Evolutionary conservation across 2,888 invertebrate species (phyloP), one percentile per base, ranked within the genome.

Genomic region (Tupiocoris notatus): DNA sequence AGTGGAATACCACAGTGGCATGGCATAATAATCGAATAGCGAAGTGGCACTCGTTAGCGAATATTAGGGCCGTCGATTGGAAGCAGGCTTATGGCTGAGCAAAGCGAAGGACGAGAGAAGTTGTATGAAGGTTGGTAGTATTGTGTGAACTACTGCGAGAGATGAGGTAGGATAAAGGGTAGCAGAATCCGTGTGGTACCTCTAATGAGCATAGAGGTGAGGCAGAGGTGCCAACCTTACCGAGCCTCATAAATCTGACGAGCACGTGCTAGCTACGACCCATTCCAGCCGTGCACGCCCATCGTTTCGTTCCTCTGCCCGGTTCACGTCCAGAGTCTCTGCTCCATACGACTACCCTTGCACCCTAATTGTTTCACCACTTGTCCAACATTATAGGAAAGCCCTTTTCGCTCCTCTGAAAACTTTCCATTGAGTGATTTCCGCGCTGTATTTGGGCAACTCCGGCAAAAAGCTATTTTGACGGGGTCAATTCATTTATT

Each of bases 251-350:
- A 67, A 57, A 67, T 67, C 56, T 67, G 56, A 65, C 57, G 67
- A 21, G 67, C 67, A 67, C 67, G 67, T 67, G 67, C 67, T 67
- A 20, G 22, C 67, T 67, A 67, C 67, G 67, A 67, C 54, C 67
- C 23, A 39, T 39, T 39, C 39, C 39, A 39, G 39, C 39, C 39
- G 39, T 39, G 39, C 39, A 39, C 39, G 39, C 6, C 39, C 39
- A 12, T 39, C 39, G 39, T 39, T 39, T 39, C 39, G 39, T 39
- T 39, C 3, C 39, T 39, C 6, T 12, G 39, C 39, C 12, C 39
- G 3, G 3, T 39, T 12, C 39, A 3, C 39, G 39, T 39, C 39
- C 39, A 39, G 39, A 39, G 39, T 7, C 39, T 39, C 39, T 39
- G 3, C 65, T 24, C 54, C 65, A 65, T 65, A 20, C 65, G 20